These are phyloP conservation scores for Spilarctia lutea DNA, from an alignment of 2,888 invertebrate genomes.

Conservation along the genomic window DNA sequence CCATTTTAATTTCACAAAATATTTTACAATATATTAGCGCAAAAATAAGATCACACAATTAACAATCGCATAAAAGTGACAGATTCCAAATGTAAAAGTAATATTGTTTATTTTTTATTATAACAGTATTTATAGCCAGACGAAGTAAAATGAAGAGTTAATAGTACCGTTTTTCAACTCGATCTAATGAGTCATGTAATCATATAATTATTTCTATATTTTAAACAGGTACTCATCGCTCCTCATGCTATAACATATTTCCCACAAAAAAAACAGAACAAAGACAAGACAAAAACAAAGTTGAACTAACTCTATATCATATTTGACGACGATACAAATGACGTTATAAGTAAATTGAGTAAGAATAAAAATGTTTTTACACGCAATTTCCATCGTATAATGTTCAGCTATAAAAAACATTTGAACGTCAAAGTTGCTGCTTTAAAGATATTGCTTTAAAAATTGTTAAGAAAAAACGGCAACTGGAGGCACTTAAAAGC, in stretches of 20 bases:
- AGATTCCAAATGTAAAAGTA: too few species aligned
- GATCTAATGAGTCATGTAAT: background rate
- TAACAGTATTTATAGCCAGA: too few species aligned
- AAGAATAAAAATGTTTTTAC: background rate
- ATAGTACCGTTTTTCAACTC: background rate
- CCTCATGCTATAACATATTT: background rate
- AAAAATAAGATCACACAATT: too few species aligned
- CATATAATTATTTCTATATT: background rate
- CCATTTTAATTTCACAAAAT: too few species aligned
- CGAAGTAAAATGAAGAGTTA: too few species aligned
- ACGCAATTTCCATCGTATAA: background rate
- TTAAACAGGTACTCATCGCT: background rate
- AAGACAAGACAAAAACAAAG: background rate
- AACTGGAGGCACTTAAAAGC: background rate
- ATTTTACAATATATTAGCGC: too few species aligned
- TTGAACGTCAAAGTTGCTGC: background rate
- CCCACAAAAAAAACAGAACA: background rate
- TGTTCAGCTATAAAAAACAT: background rate
- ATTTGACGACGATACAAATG: too few species aligned
- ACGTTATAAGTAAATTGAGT: background rate
- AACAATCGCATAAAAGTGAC: too few species aligned
- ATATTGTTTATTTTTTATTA: too few species aligned
- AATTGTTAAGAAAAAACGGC: background rate
- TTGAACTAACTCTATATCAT: background rate
- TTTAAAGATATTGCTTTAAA: background rate